Percentiles rank a stretch among this genome's conserved stretches.
Conservation (phyloP, 2,888 invertebrate species). For the Dicyrtoma fusca region DNA sequence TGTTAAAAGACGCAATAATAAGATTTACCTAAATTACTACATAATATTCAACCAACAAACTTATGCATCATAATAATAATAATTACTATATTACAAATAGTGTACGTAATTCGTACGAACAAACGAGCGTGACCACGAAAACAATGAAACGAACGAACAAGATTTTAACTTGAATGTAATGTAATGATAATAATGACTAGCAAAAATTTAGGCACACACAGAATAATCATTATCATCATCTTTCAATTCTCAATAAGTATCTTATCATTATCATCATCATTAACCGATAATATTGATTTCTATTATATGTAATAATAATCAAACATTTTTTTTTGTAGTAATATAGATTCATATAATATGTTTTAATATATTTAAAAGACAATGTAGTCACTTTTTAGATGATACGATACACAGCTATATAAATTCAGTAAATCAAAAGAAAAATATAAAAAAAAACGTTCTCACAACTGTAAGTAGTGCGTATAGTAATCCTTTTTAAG, state of each 20-base stretch:
- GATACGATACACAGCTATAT: slow-evolving; percentile 17
- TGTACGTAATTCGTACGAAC: slow-evolving; percentile 34
- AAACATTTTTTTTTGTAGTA: slow-evolving; percentile 3
- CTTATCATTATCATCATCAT: slow-evolving; percentile 13
- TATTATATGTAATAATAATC: slow-evolving; percentile 9
- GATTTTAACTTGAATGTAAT: slow-evolving; percentile 32
- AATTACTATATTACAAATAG: slow-evolving; percentile 20
- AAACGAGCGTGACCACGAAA: slow-evolving; percentile 39
- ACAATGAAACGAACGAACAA: slow-evolving; percentile 36
- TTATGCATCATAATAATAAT: slow-evolving; percentile 27
- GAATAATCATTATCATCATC: slow-evolving; percentile 36
- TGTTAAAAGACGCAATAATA: slow-evolving; percentile 21
- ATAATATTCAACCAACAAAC: slow-evolving; percentile 34
- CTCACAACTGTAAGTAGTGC: slow-evolving; percentile 31
- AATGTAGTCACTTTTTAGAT: not conserved
- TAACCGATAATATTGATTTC: slow-evolving; percentile 12
- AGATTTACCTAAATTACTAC: slow-evolving; percentile 28
- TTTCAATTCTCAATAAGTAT: slow-evolving; percentile 26
- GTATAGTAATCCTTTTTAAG: slow-evolving; percentile 17
- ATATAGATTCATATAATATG: slow-evolving; percentile 14
- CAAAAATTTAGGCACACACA: slow-evolving; percentile 38
- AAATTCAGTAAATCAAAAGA: slow-evolving; percentile 18
- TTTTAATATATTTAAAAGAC: slow-evolving; percentile 16
- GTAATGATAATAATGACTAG: slow-evolving; percentile 37
- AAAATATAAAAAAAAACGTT: slow-evolving; percentile 21